Evolutionary conservation across 2,113 vertebrate species (phyloP), one percentile per base, ranked within the genome.

Genomic region (Sprattus sprattus): DNA sequence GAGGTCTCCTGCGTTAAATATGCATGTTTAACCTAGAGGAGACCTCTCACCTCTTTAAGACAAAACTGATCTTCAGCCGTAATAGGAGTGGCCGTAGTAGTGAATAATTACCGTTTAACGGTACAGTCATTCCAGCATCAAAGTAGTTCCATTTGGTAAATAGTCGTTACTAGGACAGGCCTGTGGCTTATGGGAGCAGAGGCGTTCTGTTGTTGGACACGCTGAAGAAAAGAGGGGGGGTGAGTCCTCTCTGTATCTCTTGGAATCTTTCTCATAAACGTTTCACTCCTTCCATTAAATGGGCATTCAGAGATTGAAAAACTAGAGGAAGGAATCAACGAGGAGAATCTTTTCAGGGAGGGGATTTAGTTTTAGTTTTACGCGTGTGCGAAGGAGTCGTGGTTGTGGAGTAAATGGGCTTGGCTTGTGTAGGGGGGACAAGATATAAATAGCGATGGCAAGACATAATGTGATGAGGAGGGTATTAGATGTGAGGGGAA

Each of bases 391-490:
- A 71, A 71, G 25, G n/a, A 71, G n/a, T 28, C n/a, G 3, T 28
- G 64, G 64, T 54, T 54, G 52, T 47, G 25, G 50, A 47, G 8
- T 64, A 82, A 85, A 81, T 60, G 45, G 54, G 80, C 64, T 82
- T 64, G 54, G 80, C 64, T 82, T 64, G 49, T 81, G n/a, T 15
- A 15, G n/a, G 52, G 52, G 39, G 80, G 60, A 45, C 64, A 52
- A 81, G 52, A 81, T 67, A 82, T 50, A 82, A 49, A 86, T n/a
- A 49, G 85, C 52, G 28, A 64, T 60, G 45, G 54, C 45, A 67
- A 54, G 71, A 82, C 57, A 71, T 86, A 82, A 67, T 60, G 84
- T 85, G 84, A 85, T 85, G 71, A 82, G 57, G 57, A 25, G 80
- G 81, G 49, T 82, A 85, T 85, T 60, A 47, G 80, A 75, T 49